Evolutionary conservation across 35 echinoderm and acorn worm genomes (phyloP).

Genomic region (Apostichopus japonicus): DNA sequence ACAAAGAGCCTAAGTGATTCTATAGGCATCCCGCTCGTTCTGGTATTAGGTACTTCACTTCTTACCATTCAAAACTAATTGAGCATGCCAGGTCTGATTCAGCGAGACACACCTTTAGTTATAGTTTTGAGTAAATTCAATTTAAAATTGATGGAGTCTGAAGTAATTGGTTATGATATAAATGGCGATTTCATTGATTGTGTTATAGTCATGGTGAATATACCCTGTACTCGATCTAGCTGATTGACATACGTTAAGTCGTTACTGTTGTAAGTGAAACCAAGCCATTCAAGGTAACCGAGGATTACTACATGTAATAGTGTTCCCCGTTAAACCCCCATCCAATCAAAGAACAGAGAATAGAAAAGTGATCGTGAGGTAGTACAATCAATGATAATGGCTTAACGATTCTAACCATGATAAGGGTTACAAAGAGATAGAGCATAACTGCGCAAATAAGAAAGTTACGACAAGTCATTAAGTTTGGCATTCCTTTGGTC

Average conservation of each 20-base stretch:
- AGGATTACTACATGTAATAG: neutral
- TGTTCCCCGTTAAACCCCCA: no score
- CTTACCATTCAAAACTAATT: constrained; percentile 22
- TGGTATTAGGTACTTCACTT: constrained; percentile 2
- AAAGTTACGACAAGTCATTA: neutral
- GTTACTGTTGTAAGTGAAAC: neutral
- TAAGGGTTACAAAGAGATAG: neutral
- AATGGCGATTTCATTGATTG: neutral
- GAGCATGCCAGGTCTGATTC: constrained; percentile 20
- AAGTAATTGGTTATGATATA: constrained; percentile 34
- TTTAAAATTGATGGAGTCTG: constrained; percentile 36
- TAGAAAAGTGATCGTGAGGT: neutral
- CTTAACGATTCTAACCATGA: neutral
- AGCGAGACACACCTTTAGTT: constrained; percentile 39
- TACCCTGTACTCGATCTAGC: no score
- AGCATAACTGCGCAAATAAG: neutral
- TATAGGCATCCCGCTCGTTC: neutral
- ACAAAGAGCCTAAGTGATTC: constrained; percentile 26
- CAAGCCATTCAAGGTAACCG: neutral
- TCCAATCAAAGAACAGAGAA: neutral
- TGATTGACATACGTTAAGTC: no score
- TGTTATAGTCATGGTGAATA: no score
- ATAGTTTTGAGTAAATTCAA: constrained; percentile 29
- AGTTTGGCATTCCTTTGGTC: neutral
- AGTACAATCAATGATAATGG: neutral